Percentiles rank a stretch among this genome's conserved stretches.
Evolutionary conservation across 2,888 invertebrate genomes (phyloP).

Genomic region (Priocnemis perturbator): DNA sequence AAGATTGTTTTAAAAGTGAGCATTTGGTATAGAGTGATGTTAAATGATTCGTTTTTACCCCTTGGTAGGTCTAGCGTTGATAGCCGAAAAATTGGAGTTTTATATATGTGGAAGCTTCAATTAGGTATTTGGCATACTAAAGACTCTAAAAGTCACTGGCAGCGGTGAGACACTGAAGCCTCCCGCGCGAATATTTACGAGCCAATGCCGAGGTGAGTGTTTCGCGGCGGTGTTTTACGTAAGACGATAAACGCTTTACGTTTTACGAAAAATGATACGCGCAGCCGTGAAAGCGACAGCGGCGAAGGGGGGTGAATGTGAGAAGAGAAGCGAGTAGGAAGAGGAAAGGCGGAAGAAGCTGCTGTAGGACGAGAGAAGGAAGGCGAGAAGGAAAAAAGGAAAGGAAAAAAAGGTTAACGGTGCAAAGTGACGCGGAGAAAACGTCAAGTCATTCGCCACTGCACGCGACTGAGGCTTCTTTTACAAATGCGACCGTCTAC

Average conservation of each 20-base stretch:
- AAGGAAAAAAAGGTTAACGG: conserved; percentile 17
- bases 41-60: no score
- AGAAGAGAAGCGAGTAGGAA: conserved; percentile 1
- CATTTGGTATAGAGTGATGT: no score
- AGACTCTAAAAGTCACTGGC: no score
- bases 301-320: no score
- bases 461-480: not conserved
- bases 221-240: not conserved
- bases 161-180: no score
- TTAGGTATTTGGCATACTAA: no score
- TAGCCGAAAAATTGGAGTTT: no score
- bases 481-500: not conserved
- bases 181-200: not conserved
- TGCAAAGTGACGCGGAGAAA: conserved; percentile 30
- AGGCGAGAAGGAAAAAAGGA: conserved; percentile 23
- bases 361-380: conserved; percentile 20
- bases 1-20: no score
- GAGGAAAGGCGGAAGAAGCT: conserved; percentile 43
- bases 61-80: no score
- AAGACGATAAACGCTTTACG: conserved; percentile 29
- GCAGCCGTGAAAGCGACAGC: not conserved
- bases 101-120: no score
- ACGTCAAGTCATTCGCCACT: conserved; percentile 37
- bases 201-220: not conserved
- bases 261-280: conserved; percentile 16